phyloP scores from a whole-genome alignment of 1,140 invertebrate genomes.

The Babylonia areolata region DNA sequence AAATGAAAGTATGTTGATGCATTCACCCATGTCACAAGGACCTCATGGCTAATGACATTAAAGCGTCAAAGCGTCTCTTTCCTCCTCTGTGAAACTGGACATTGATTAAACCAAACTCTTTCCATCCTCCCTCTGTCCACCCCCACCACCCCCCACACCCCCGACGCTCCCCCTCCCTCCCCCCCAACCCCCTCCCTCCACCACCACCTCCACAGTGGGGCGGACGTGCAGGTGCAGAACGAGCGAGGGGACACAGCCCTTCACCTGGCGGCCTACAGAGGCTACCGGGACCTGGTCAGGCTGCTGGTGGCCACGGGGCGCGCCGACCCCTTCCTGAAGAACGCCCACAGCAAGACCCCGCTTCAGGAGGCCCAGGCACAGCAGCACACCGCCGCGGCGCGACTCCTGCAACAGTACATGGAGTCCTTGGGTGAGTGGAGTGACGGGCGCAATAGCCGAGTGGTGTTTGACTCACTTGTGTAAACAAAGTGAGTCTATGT shows the following conservation, averaged over 20 bases:
- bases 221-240: constrained; percentile 56
- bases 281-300: constrained; percentile 58
- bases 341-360: constrained; percentile 55
- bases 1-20: no score
- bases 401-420: constrained; percentile 14
- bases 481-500: no score
- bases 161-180: no score
- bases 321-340: constrained; percentile 56
- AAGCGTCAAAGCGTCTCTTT: no score
- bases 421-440: not conserved
- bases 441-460: no score
- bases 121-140: not conserved
- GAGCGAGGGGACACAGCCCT: constrained; percentile 65
- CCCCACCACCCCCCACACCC: no score
- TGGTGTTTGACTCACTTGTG: no score
- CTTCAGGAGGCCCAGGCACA: constrained; percentile 51
- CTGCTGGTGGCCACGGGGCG: constrained; percentile 57
- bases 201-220: constrained; percentile 41
- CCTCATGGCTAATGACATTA: no score
- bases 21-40: no score
- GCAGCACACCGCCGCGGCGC: not conserved
- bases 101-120: no score
- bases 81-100: no score
- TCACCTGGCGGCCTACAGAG: constrained; percentile 65
- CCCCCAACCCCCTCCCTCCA: no score